Evolutionary conservation across 2,888 invertebrate genomes (phyloP), one percentile per base, ranked within the genome.

Genomic region (Dorcus parallelipipedus): DNA sequence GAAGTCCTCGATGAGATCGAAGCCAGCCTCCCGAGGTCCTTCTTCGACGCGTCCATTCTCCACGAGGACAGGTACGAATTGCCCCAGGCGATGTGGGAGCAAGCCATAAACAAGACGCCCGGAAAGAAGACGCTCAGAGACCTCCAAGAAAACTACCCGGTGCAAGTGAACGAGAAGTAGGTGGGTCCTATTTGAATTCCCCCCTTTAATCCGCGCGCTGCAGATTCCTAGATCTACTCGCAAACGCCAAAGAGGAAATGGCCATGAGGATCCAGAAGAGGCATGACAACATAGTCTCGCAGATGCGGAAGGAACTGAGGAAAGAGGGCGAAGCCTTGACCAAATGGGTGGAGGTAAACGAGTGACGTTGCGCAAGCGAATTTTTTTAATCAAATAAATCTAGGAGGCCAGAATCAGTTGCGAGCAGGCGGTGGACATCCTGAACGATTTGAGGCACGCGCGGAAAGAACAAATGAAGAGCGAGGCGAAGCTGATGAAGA

Each of bases 71-170:
- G 68, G 52, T 71, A 72, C 49, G 69, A 73, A 49, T 60, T 77
- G 41, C 77, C 78, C 2, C 67, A 71, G 0, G 71, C 70, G 3
- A 78, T 79, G 77, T 79, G 78, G 78, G 74, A 75, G 52, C 76
- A 76, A 58, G 76, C 72, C 3, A 78, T 78, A 45, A 75, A 75
- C 51, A 72, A 74, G 60, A 70, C 71, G 14, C 78, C 78, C 0
- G 67, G 61, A 3, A 74, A 69, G 56, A 71, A 71, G 43, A 66
- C 73, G 39, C 69, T 77, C 64, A 70, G 70, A 14, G 56, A 52
- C 20, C 59, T 79, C 42, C 66, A 71, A 38, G 64, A 65, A 6
- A 65, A 59, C 38, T 79, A 79, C 63, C 77, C 79, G 0, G 47
- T 70, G 17, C 58, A 67, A 48, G 49, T 77, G 9, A 70, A 76